These are phyloP conservation scores for Drosophila aff. DNA, from an alignment of 1,140 invertebrate species.

Conservation along the genomic window DNA sequence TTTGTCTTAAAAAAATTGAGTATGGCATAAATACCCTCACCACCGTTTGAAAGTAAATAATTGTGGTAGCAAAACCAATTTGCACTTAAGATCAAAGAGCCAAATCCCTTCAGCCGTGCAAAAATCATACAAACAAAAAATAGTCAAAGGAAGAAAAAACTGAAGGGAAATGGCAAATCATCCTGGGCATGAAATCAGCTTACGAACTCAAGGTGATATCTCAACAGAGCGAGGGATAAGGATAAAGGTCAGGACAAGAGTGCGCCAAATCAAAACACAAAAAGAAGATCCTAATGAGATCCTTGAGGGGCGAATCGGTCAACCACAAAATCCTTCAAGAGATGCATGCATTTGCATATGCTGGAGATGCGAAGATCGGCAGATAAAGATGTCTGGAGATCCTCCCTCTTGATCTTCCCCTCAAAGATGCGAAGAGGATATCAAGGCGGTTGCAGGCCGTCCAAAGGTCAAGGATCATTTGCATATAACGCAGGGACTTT, in stretches of 20 bases:
- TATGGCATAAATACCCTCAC: background rate
- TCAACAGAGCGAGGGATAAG: conserved; percentile 31
- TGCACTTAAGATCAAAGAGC: conserved; percentile 63
- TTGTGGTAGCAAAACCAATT: conserved; percentile 60
- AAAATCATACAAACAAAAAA: conserved; percentile 37
- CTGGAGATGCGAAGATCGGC: conserved; percentile 20
- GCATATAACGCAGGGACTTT: conserved; percentile 37
- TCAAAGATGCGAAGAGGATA: conserved; percentile 22
- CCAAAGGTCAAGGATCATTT: conserved; percentile 59
- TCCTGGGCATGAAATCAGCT: conserved; percentile 76
- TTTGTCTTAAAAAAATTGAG: background rate
- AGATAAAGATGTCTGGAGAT: conserved; percentile 27
- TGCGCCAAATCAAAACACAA: conserved; percentile 71
- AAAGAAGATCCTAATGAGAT: conserved; percentile 59
- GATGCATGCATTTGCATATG: conserved; percentile 59
- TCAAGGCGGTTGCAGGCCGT: conserved; percentile 37
- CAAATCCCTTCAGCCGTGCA: conserved; percentile 20
- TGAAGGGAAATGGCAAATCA: conserved; percentile 66
- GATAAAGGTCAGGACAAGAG: conserved; percentile 53
- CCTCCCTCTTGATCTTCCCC: conserved; percentile 31
- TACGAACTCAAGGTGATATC: conserved; percentile 72
- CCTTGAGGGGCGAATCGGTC: conserved; percentile 44
- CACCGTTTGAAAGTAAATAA: conserved; percentile 10
- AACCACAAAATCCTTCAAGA: conserved; percentile 61
- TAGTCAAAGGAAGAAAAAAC: conserved; percentile 23